Percentiles rank a stretch among this genome's conserved stretches.
Evolutionary conservation across 2,113 vertebrate genomes (phyloP).

Genomic region (Lontra canadensis): DNA sequence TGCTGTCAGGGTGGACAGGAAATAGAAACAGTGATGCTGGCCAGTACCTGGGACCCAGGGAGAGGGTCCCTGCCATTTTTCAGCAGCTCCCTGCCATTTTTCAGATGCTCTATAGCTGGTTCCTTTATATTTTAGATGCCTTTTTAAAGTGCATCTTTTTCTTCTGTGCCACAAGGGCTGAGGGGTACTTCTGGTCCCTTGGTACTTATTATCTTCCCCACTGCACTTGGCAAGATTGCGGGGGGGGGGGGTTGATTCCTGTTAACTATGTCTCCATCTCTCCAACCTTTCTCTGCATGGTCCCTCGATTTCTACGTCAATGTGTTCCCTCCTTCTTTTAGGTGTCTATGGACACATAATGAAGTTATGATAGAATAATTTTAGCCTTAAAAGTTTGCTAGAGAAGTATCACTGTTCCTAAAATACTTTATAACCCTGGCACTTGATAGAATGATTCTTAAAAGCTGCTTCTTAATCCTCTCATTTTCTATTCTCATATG

Average conservation of each 20-base stretch:
- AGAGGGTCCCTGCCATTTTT: background rate
- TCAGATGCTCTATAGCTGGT: background rate
- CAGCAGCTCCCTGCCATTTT: background rate
- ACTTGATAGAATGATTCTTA: background rate
- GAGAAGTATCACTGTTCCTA: slow-evolving; percentile 9
- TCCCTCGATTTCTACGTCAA: background rate
- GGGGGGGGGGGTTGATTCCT: background rate
- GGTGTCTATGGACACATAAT: background rate
- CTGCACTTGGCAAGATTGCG: background rate
- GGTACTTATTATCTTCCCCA: background rate
- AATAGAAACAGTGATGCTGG: background rate
- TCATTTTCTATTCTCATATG: background rate
- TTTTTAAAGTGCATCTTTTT: background rate
- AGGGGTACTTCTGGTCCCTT: background rate
- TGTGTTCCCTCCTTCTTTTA: background rate
- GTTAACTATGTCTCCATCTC: background rate
- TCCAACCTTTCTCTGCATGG: background rate
- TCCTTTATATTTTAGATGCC: background rate
- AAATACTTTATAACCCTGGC: background rate
- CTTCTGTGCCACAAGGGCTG: background rate
- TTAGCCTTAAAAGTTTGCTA: background rate
- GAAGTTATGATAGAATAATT: background rate
- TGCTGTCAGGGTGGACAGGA: background rate
- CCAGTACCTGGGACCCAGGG: background rate
- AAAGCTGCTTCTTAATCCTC: background rate